A percentile compares a stretch with the other conserved stretches of the same genome.
These are phyloP conservation scores for Venustoraphidia nigricollis DNA, from an alignment of 2,888 invertebrate genomes.

Conservation along the genomic window DNA sequence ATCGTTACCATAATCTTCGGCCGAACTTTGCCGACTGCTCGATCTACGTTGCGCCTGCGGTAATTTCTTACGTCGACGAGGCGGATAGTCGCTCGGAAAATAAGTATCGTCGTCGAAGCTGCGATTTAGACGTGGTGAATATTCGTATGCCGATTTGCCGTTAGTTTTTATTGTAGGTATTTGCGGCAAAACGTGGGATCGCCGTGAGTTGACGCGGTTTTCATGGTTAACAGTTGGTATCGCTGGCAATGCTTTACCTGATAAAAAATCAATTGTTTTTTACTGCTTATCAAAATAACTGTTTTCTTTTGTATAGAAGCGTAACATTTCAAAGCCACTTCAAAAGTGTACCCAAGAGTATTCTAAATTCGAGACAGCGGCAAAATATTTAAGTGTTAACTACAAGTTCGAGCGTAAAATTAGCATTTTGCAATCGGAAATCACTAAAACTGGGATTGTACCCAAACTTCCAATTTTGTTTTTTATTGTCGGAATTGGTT, in stretches of 20 bases:
- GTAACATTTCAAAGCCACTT: too few species aligned
- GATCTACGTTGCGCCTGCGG: slow-evolving; percentile 26
- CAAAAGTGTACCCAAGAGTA: too few species aligned
- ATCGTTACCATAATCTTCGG: slow-evolving; percentile 18
- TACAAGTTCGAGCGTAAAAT: too few species aligned
- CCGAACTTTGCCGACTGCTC: slow-evolving; percentile 24
- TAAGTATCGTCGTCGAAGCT: slow-evolving; percentile 21
- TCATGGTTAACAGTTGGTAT: slow-evolving; percentile 35
- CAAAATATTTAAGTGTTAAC: too few species aligned
- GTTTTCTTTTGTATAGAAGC: too few species aligned
- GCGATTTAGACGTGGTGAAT: slow-evolving; percentile 16
- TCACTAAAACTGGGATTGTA: too few species aligned
- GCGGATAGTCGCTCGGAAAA: slow-evolving; percentile 22
- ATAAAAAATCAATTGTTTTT: too few species aligned
- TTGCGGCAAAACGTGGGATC: slow-evolving; percentile 35
- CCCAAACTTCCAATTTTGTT: too few species aligned
- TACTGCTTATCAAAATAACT: too few species aligned
- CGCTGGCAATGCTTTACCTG: slow-evolving; percentile 9
- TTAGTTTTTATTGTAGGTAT: slow-evolving; percentile 27
- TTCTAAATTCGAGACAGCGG: too few species aligned
- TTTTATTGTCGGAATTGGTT: too few species aligned
- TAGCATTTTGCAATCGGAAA: too few species aligned
- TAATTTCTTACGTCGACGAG: slow-evolving; percentile 24
- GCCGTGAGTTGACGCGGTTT: slow-evolving; percentile 37
- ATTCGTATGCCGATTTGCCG: slow-evolving; percentile 12